Evolutionary conservation across 2,113 vertebrate genomes (phyloP).

Genomic region (Malurus elegans): DNA sequence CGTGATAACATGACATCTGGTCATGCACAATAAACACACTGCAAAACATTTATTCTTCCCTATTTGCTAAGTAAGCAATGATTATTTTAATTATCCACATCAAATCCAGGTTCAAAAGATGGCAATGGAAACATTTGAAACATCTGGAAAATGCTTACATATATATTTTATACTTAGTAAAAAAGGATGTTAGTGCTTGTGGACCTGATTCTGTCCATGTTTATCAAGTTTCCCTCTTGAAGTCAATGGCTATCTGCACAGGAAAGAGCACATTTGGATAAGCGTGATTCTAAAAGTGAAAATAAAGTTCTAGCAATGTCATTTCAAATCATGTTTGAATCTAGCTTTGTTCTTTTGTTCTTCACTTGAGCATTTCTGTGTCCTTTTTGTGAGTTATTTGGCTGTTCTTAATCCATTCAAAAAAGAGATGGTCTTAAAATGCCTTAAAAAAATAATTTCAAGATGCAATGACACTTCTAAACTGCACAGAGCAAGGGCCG

Average conservation of each 20-base stretch:
- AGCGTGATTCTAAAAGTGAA: background rate
- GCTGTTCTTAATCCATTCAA: background rate
- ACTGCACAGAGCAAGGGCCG: background rate
- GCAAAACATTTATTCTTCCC: slow-evolving; percentile 13
- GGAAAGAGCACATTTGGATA: background rate
- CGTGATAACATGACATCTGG: background rate
- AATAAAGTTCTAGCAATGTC: background rate
- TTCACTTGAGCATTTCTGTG: background rate
- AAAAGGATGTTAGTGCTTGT: background rate
- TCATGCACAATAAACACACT: background rate
- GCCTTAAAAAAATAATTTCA: background rate
- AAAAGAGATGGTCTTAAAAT: background rate
- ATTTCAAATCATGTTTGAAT: background rate
- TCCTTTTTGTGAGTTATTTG: background rate
- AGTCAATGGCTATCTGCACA: background rate
- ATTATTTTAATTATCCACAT: slow-evolving; percentile 5
- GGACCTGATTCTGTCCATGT: background rate
- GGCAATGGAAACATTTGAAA: background rate
- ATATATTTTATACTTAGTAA: background rate
- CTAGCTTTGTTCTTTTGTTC: background rate
- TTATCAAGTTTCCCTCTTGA: background rate
- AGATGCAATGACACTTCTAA: background rate
- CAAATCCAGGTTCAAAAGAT: background rate
- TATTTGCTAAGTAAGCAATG: background rate
- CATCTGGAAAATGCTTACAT: background rate